Conservation (phyloP, 1,140 invertebrate genomes). For the Heliconius hermathena region DNA sequence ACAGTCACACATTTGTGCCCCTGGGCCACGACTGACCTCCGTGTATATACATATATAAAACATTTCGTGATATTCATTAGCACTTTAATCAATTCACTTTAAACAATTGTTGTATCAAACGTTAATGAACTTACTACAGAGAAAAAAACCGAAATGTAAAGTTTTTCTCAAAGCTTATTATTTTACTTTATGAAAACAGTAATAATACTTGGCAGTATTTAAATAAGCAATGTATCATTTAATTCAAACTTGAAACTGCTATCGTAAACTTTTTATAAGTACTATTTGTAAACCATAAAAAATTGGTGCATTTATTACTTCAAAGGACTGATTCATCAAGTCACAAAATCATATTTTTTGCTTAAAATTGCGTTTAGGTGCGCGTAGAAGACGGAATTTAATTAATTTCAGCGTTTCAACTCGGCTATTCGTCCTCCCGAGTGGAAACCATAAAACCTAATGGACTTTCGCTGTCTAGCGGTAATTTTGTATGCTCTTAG, state of each 20-base stretch:
- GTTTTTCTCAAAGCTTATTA: too few species aligned
- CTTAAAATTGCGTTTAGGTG: slow-evolving; percentile 54
- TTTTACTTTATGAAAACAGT: too few species aligned
- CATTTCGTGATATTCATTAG: neutral
- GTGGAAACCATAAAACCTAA: slow-evolving; percentile 76
- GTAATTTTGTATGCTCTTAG: slow-evolving; percentile 69
- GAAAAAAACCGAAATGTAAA: too few species aligned
- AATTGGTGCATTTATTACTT: neutral
- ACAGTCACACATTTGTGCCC: too few species aligned
- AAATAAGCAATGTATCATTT: too few species aligned
- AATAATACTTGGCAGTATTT: too few species aligned
- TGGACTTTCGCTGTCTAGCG: slow-evolving; percentile 76
- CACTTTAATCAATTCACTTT: too few species aligned
- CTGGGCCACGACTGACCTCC: too few species aligned
- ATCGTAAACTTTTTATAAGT: neutral
- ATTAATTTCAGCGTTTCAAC: slow-evolving; percentile 73
- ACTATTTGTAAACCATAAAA: neutral
- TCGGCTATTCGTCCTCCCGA: slow-evolving; percentile 61
- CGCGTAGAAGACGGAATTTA: slow-evolving; percentile 62
- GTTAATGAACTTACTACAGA: too few species aligned
- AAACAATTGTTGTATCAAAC: too few species aligned
- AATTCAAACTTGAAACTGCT: neutral
- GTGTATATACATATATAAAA: too few species aligned
- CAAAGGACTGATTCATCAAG: slow-evolving; percentile 25
- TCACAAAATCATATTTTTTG: slow-evolving; percentile 39